Evolutionary conservation across 2,113 vertebrate genomes (phyloP).

Genomic region (Mugil cephalus): DNA sequence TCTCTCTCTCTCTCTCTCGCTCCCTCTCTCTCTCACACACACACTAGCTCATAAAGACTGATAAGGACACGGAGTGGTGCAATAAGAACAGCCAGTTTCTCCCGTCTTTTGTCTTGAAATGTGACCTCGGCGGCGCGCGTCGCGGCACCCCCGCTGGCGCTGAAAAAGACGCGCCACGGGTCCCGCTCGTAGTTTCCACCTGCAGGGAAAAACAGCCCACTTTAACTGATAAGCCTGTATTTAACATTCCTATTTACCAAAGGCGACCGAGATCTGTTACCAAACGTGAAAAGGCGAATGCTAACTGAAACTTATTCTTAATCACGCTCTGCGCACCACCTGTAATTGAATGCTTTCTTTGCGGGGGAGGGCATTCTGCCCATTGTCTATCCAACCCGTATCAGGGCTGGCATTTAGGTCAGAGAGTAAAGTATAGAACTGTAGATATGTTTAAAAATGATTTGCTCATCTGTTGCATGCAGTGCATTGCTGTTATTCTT

Average conservation of each 20-base stretch:
- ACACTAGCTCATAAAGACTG: neutral
- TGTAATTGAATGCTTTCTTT: no score
- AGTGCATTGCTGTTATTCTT: no score
- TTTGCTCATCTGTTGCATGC: no score
- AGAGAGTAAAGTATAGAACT: no score
- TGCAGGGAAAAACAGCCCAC: slow-evolving; percentile 16
- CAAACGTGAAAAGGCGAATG: neutral
- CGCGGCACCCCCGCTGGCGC: slow-evolving; percentile 23
- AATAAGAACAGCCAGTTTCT: slow-evolving; percentile 15
- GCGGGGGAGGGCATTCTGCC: no score
- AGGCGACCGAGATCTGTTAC: neutral
- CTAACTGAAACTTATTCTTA: slow-evolving; percentile 3
- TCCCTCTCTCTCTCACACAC: slow-evolving; percentile 1
- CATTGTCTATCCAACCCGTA: no score
- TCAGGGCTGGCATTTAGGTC: no score
- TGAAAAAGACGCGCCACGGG: slow-evolving; percentile 69
- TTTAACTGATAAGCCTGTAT: slow-evolving; percentile 20
- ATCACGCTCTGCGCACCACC: neutral
- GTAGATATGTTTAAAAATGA: no score
- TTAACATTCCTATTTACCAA: neutral
- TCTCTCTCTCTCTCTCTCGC: slow-evolving; percentile 9
- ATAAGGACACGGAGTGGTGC: slow-evolving; percentile 10
- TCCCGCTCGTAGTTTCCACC: slow-evolving; percentile 58
- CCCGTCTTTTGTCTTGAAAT: slow-evolving; percentile 47
- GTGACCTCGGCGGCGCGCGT: slow-evolving; percentile 55